These are phyloP conservation scores for Cynaeus angustus DNA, from an alignment of 2,888 invertebrate genomes.

Conservation along the genomic window DNA sequence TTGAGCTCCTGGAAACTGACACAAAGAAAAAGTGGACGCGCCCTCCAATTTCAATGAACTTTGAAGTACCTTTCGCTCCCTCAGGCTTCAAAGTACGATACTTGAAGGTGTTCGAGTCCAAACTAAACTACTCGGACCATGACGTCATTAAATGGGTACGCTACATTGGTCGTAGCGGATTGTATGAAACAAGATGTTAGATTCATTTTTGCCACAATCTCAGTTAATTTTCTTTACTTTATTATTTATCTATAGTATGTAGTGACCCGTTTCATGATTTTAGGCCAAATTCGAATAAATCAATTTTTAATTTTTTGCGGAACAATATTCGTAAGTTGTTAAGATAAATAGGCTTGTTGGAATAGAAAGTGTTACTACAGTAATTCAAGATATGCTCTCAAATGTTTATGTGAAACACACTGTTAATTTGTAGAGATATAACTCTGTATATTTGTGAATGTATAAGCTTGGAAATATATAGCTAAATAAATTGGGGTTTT, in stretches of 20 bases:
- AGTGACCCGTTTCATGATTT: conserved; percentile 10
- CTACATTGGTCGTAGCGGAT: conserved; percentile 98
- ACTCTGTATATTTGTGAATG: conserved; percentile 39
- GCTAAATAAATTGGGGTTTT: conserved; percentile 6
- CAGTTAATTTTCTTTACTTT: neutral
- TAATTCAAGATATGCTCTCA: conserved; percentile 33
- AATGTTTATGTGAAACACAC: conserved; percentile 34
- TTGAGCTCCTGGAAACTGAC: conserved; percentile 97
- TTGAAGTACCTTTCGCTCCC: conserved; percentile 99
- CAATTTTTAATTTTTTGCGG: conserved; percentile 13
- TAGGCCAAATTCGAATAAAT: neutral
- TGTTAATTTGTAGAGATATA: conserved; percentile 37
- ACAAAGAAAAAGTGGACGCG: conserved; percentile 99
- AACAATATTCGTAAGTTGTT: conserved; percentile 30
- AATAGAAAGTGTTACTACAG: conserved; percentile 9
- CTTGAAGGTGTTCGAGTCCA: conserved; percentile 99
- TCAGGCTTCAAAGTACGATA: conserved; percentile 99
- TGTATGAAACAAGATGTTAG: conserved; percentile 98
- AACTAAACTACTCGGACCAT: conserved; percentile 99
- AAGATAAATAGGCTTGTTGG: conserved; percentile 26
- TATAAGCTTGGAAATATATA: conserved; percentile 39
- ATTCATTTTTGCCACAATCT: conserved; percentile 3
- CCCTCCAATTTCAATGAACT: conserved; percentile 99
- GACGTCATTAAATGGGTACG: conserved; percentile 99
- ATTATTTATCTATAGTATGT: conserved; percentile 1